Percentiles rank a stretch among this genome's conserved stretches.
These are phyloP conservation scores for Salticus scenicus DNA, from an alignment of 2,888 invertebrate species.

Conservation along the genomic window DNA sequence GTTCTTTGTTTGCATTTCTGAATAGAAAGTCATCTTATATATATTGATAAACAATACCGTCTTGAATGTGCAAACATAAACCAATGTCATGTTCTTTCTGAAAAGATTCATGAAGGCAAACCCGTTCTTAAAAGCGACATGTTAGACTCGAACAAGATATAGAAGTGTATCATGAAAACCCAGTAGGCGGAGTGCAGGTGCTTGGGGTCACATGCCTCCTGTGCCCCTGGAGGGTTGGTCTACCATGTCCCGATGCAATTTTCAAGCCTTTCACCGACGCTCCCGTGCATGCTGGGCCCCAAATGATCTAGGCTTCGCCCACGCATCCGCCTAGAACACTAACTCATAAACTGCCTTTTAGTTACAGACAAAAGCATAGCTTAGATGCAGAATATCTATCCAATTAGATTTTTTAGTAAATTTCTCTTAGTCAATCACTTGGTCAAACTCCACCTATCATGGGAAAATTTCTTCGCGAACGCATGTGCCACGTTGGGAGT, in stretches of 20 bases:
- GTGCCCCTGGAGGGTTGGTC: slow-evolving; percentile 56
- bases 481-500: too few relatives aligned
- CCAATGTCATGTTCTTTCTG: not conserved
- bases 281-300: slow-evolving; percentile 36
- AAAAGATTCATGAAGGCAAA: slow-evolving; percentile 43
- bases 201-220: slow-evolving; percentile 58
- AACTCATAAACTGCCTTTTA: slow-evolving; percentile 37
- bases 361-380: too few relatives aligned
- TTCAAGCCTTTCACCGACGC: slow-evolving; percentile 38
- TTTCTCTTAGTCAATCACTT: too few relatives aligned
- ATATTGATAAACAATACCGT: slow-evolving; percentile 57
- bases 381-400: too few relatives aligned
- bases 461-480: too few relatives aligned
- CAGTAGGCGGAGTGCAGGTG: slow-evolving; percentile 59
- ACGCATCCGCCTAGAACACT: slow-evolving; percentile 32
- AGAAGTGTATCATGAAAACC: slow-evolving; percentile 64
- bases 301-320: slow-evolving; percentile 40
- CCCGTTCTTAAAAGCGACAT: slow-evolving; percentile 57
- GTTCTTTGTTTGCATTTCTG: not conserved
- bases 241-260: slow-evolving; percentile 51
- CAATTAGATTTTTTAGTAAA: too few relatives aligned
- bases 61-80: slow-evolving; percentile 33
- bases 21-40: not conserved
- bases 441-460: too few relatives aligned
- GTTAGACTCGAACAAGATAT: slow-evolving; percentile 21